A percentile compares a stretch with the other conserved stretches of the same genome.
These are phyloP conservation scores for Diabrotica undecimpunctata DNA, from an alignment of 1,140 invertebrate genomes.

Conservation along the genomic window DNA sequence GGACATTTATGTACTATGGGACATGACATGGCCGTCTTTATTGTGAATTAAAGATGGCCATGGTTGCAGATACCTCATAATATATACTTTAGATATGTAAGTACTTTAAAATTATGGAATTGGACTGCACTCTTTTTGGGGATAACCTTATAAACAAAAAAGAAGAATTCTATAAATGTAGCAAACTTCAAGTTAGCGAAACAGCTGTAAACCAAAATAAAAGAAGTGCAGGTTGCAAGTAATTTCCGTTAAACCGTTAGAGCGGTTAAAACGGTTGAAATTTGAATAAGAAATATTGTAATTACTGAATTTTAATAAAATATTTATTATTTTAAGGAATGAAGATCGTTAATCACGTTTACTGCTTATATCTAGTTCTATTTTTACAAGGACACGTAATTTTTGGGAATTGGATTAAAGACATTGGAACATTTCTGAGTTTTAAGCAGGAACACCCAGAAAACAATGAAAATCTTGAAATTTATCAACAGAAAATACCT, in stretches of 20 bases:
- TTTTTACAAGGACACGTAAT: neutral
- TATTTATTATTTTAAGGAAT: no score
- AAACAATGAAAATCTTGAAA: conserved; percentile 1
- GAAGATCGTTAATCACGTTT: neutral
- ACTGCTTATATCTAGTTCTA: neutral
- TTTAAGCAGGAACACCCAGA: neutral
- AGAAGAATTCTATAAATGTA: neutral
- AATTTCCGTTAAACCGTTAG: neutral
- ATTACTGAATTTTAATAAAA: no score
- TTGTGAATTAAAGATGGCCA: no score
- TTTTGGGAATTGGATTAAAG: neutral
- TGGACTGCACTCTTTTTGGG: no score
- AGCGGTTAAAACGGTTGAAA: neutral
- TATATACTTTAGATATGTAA: no score
- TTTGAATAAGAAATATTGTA: no score
- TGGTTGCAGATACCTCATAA: no score
- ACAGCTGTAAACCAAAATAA: neutral
- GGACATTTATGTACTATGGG: no score
- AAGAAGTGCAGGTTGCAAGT: neutral
- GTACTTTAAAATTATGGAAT: no score
- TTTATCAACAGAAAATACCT: conserved; percentile 43
- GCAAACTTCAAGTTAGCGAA: neutral
- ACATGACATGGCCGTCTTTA: no score
- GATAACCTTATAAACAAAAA: neutral
- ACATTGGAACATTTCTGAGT: conserved; percentile 5